Evolutionary conservation across 2,113 vertebrate species (phyloP), one percentile per base, ranked within the genome.

Genomic region (Felis chaus): DNA sequence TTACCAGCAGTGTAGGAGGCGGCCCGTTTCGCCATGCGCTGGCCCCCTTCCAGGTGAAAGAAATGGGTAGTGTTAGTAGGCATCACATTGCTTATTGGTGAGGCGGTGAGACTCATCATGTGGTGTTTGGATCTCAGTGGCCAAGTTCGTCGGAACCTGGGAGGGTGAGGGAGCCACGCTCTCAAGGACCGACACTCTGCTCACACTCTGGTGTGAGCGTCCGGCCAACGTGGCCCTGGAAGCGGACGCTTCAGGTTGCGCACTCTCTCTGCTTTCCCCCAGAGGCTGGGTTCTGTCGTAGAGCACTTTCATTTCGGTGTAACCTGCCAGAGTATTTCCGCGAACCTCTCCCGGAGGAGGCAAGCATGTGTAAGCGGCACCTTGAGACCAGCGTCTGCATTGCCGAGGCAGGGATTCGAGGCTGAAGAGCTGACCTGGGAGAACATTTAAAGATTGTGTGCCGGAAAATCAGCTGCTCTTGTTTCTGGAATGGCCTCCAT

Each of bases 61-160:
- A 89, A 29, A 29, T 23, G 55, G 48, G 11, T 16, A 19, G 41
- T 50, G 14, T 87, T 71, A 48, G 41, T 53, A 63, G 65, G n/a
- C 36, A 5, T 88, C 50, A 80, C 80, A 23, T 5, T 39, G 29
- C 31, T 85, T 18, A 18, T 5, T 19, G 14, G 16, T 83, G 53
- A 92, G 87, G 11, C 61, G 15, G 5, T 79, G 79, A 33, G 68
- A 41, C 50, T 83, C 14, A 0, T 69, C 41, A 0, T 57, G 89
- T 74, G 55, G 48, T 68, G 16, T 89, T 41, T 18, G 2, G 88
- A 14, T 78, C 74, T 39, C 8, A 27, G 21, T 79, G 11, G 29
- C 4, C 0, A 3, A 36, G 19, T 66, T 45, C 1, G 0, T 61
- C 4, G 19, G 23, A 48, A 53, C 29, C 18, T 1, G 31, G 50